These are phyloP conservation scores for Rhabditophanes sp. DNA, from an alignment of 2,888 invertebrate genomes.

Conservation along the genomic window DNA sequence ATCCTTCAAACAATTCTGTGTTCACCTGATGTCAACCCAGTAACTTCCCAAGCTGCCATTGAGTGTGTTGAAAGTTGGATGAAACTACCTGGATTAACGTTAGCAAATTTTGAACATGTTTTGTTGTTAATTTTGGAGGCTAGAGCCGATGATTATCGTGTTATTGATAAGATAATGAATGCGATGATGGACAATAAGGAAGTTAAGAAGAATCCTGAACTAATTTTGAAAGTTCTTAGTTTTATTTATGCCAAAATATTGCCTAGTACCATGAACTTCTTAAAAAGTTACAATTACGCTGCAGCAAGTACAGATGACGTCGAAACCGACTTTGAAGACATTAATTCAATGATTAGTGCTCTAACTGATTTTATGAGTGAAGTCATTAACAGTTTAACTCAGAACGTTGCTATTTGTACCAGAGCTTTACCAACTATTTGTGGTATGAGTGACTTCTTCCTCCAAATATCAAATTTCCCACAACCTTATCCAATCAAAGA, in stretches of 20 bases:
- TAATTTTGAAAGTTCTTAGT: too few species aligned
- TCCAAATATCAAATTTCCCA: slow-evolving; percentile 8
- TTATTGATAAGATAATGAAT: too few species aligned
- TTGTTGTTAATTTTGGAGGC: slow-evolving; percentile 8
- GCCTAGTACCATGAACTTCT: too few species aligned
- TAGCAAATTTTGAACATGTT: slow-evolving; percentile 7
- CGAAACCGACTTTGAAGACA: too few species aligned
- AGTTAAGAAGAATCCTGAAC: too few species aligned
- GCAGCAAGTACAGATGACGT: too few species aligned
- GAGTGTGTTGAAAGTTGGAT: slow-evolving; percentile 37
- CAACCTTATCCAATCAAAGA: slow-evolving; percentile 14
- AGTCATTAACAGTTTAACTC: too few species aligned
- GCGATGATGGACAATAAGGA: too few species aligned
- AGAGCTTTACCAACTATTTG: slow-evolving; percentile 6
- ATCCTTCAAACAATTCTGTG: slow-evolving; percentile 20
- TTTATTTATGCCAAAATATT: too few species aligned
- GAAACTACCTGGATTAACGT: slow-evolving; percentile 20
- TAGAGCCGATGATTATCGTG: slow-evolving; percentile 9
- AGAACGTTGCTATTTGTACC: slow-evolving; percentile 4
- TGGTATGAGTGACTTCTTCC: slow-evolving; percentile 9
- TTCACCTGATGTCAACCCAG: slow-evolving; percentile 19
- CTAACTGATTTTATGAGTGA: too few species aligned
- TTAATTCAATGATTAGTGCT: too few species aligned
- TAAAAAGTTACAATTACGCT: too few species aligned
- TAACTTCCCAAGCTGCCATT: slow-evolving; percentile 26